Base-by-base conservation (phyloP, 2,888 invertebrate genomes). In the Drosophila melanosoma region DNA sequence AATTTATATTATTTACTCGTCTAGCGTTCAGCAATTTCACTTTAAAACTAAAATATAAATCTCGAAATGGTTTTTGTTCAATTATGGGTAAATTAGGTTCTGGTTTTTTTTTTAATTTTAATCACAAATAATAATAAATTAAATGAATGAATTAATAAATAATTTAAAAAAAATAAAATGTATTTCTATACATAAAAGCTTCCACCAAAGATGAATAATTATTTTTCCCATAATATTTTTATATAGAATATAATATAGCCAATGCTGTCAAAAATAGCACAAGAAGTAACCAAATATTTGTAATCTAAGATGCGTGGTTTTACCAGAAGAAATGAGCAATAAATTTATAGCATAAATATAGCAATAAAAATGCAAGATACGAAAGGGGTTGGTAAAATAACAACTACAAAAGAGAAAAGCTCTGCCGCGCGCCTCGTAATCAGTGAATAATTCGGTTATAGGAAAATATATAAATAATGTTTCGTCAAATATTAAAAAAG, bases 371-470 rank as follows among this genome's bases (percentile, higher is more conserved):
- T 75, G 61, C 71, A 69, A 72, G 61, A 59, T 59, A 49, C 54
- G 52, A 53, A 80, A 74, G 73, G 83, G 83, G 75, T 83, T 85
- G 63, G 69, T 61, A 38, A 61, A 54, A 69, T 45, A 74, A 36
- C 63, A 57, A 59, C 45, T 60, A 52, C 62, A 53, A 56, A 15
- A 61, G 53, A 58, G 56, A 42, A 56, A 17, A 33, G 38, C 32
- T 57, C 40, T 45, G 58, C 57, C 32, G 57, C 63, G 40, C 40
- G 56, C 69, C 76, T 72, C 76, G 81, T 89, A 90, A 91, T 90
- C 88, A 86, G 88, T 88, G 82, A 90, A 92, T 91, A 91, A 91
- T 91, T 90, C 81, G 87, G 90, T 91, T 91, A 86, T 83, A 91
- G 90, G 90, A 90, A 90, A 86, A 29, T 29, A 29, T 29, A 29